Percentiles rank a stretch among this genome's conserved stretches.
These are phyloP conservation scores for Hofmannophila pseudospretella DNA, from an alignment of 2,888 invertebrate species.

Conservation along the genomic window DNA sequence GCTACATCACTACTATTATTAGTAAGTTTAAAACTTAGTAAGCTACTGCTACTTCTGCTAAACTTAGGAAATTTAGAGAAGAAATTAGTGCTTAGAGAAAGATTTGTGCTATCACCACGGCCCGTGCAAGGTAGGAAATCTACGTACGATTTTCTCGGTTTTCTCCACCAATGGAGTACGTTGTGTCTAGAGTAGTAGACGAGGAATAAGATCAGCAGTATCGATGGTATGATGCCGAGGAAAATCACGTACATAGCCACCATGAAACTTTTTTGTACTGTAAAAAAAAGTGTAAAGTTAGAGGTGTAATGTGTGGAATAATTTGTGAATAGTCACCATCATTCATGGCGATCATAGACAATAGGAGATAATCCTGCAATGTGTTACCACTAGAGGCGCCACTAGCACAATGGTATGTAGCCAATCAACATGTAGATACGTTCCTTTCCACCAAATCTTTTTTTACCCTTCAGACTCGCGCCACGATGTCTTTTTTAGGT, in stretches of 20 bases:
- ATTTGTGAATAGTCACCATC: too few relatives aligned
- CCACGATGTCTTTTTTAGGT: too few relatives aligned
- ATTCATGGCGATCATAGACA: too few relatives aligned
- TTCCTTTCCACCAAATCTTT: too few relatives aligned
- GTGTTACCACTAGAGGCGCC: too few relatives aligned
- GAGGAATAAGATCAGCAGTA: slow-evolving; percentile 82
- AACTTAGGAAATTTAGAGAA: background rate
- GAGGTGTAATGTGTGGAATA: too few relatives aligned
- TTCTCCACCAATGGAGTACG: slow-evolving; percentile 73
- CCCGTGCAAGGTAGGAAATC: slow-evolving; percentile 21
- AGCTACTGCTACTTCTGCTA: background rate
- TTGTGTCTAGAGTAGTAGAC: slow-evolving; percentile 87
- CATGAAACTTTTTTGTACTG: slow-evolving; percentile 87
- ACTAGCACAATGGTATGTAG: too few relatives aligned
- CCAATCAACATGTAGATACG: too few relatives aligned
- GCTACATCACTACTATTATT: background rate
- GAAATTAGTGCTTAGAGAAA: background rate
- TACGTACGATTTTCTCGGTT: slow-evolving; percentile 74
- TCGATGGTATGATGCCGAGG: slow-evolving; percentile 88
- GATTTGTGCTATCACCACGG: background rate
- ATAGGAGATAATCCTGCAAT: too few relatives aligned
- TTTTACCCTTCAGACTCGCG: too few relatives aligned
- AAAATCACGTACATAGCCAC: slow-evolving; percentile 92
- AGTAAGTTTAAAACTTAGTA: slow-evolving; percentile 3
- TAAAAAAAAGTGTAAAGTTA: too few relatives aligned